Percentiles rank a stretch among this genome's conserved stretches.
phyloP scores from a whole-genome alignment of 2,888 invertebrate species.

The Cancer borealis region DNA sequence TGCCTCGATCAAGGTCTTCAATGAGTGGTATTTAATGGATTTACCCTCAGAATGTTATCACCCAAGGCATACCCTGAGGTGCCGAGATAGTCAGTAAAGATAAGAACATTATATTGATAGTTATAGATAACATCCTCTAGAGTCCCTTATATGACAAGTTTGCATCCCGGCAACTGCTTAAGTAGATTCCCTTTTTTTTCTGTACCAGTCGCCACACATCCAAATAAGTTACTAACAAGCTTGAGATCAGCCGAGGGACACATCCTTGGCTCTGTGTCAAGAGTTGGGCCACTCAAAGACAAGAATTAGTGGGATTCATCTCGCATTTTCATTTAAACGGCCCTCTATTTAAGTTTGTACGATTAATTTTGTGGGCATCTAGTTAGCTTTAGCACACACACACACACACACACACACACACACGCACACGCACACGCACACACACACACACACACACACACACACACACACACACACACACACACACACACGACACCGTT shows the following conservation, averaged over 20 bases:
- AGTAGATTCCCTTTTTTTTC: neutral
- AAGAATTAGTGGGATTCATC: neutral
- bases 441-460: no score
- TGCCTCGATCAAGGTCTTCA: neutral
- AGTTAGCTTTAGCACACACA: neutral
- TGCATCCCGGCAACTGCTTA: no score
- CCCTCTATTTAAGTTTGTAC: neutral
- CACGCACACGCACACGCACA: no score
- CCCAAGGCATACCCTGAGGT: neutral
- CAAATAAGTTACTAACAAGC: neutral
- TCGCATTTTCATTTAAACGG: neutral
- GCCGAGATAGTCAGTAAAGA: neutral
- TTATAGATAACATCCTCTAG: neutral
- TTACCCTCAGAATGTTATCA: neutral
- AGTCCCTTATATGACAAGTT: neutral
- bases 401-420: neutral
- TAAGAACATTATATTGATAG: neutral
- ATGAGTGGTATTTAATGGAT: neutral
- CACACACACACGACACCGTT: neutral
- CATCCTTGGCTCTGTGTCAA: neutral
- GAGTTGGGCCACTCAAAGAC: neutral
- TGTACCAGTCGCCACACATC: neutral
- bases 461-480: neutral
- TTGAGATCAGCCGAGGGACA: neutral
- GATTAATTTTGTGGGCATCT: neutral